phyloP scores from a whole-genome alignment of 2,888 invertebrate genomes.

The Branchellion lobata region DNA sequence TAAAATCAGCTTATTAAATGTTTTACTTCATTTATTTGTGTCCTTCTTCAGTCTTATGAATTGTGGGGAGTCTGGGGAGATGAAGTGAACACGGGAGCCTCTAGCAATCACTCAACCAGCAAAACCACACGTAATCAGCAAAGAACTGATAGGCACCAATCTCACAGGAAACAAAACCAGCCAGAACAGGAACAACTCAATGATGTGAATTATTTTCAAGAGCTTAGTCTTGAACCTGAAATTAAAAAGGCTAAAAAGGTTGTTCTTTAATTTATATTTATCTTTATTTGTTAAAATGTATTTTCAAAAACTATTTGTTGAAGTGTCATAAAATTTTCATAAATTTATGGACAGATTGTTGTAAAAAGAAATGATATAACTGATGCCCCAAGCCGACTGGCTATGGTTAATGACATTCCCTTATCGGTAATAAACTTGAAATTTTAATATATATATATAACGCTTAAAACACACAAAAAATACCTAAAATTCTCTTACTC shows the following conservation, averaged over 20 bases:
- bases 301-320: too few relatives aligned
- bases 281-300: too few relatives aligned
- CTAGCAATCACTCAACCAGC: neutral
- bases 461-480: too few relatives aligned
- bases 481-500: too few relatives aligned
- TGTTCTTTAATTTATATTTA: too few relatives aligned
- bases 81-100: neutral
- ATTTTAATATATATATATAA: too few relatives aligned
- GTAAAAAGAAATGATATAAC: conserved; percentile 43
- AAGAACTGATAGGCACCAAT: neutral
- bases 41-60: neutral
- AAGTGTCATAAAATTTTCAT: conserved; percentile 1
- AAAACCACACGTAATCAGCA: neutral
- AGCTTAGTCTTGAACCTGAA: conserved; percentile 46
- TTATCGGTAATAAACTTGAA: conserved; percentile 26
- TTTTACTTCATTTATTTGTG: neutral
- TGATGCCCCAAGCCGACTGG: conserved; percentile 27
- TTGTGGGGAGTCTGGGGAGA: conserved; percentile 48
- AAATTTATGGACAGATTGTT: conserved; percentile 34
- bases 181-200: conserved; percentile 30
- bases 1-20: too few relatives aligned
- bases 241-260: conserved; percentile 46
- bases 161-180: neutral
- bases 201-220: conserved; percentile 46
- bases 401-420: conserved; percentile 44